Conservation (phyloP, 2,888 invertebrate species). For the Nomada hirtipes region DNA sequence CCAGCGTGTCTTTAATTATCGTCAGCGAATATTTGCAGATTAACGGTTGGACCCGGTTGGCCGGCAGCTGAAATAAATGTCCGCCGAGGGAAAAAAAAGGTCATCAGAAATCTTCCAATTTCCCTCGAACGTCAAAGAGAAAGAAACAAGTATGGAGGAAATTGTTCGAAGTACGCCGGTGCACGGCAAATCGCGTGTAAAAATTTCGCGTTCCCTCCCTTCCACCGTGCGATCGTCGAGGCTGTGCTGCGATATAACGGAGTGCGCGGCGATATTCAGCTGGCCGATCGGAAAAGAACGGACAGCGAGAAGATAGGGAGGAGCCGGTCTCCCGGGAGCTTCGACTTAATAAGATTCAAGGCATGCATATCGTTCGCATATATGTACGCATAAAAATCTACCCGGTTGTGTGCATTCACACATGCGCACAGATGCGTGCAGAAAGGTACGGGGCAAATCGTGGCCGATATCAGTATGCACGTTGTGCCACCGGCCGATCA, state of each 20-base stretch:
- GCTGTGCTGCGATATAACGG: constrained; percentile 45
- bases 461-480: constrained; percentile 73
- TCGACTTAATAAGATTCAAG: constrained; percentile 73
- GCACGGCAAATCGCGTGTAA: constrained; percentile 46
- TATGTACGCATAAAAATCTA: background rate
- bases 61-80: constrained; percentile 56
- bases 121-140: background rate
- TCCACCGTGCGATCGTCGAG: constrained; percentile 11
- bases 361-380: constrained; percentile 50
- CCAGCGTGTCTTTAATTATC: constrained; percentile 70
- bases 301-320: constrained; percentile 25
- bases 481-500: constrained; percentile 72
- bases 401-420: background rate
- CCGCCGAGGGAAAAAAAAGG: background rate
- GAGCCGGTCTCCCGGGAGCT: constrained; percentile 13
- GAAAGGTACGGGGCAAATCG: constrained; percentile 52
- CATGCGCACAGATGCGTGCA: background rate
- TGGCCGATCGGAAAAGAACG: constrained; percentile 38
- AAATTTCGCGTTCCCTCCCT: constrained; percentile 43
- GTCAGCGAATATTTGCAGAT: constrained; percentile 67
- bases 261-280: constrained; percentile 55
- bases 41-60: constrained; percentile 52
- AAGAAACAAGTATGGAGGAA: constrained; percentile 42
- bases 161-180: constrained; percentile 9
- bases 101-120: background rate